Conservation (phyloP, 2,888 invertebrate genomes). For the Petrolisthes manimaculis region DNA sequence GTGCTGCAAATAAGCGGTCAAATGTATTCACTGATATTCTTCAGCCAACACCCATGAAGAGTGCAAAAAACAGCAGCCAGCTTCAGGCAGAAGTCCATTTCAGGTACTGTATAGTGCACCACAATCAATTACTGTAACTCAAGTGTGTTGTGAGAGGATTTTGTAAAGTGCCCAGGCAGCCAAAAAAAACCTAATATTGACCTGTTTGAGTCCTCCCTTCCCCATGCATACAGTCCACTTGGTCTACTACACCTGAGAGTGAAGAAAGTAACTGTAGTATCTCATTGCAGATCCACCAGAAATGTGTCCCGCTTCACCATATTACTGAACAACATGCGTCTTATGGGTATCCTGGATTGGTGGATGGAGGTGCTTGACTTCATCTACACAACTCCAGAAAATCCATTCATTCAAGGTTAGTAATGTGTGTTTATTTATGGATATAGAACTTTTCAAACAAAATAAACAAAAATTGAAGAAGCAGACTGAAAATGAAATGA, state of each 20-base stretch:
- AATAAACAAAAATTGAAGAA: background rate
- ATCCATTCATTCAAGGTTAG: conserved; percentile 42
- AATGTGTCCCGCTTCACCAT: conserved; percentile 83
- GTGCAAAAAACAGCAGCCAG: conserved; percentile 63
- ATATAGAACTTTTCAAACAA: background rate
- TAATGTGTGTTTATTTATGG: background rate
- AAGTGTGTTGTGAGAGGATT: too few species aligned
- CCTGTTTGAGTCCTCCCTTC: background rate
- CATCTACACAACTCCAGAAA: conserved; percentile 72
- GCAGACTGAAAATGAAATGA: background rate
- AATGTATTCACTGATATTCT: conserved; percentile 92
- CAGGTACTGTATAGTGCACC: conserved; percentile 42
- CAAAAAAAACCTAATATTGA: background rate
- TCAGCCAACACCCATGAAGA: conserved; percentile 76
- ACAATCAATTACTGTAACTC: too few species aligned
- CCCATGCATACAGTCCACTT: too few species aligned
- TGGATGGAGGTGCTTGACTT: conserved; percentile 87
- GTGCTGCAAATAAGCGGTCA: conserved; percentile 79
- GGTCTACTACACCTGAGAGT: too few species aligned
- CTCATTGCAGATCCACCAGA: conserved; percentile 75
- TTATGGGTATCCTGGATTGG: conserved; percentile 95
- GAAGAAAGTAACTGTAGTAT: too few species aligned
- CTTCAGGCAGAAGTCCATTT: conserved; percentile 73
- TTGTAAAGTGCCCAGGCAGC: too few species aligned
- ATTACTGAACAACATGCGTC: conserved; percentile 91